phyloP scores from a whole-genome alignment of 2,797 vertebrate species.

The Smutsia gigantea region DNA sequence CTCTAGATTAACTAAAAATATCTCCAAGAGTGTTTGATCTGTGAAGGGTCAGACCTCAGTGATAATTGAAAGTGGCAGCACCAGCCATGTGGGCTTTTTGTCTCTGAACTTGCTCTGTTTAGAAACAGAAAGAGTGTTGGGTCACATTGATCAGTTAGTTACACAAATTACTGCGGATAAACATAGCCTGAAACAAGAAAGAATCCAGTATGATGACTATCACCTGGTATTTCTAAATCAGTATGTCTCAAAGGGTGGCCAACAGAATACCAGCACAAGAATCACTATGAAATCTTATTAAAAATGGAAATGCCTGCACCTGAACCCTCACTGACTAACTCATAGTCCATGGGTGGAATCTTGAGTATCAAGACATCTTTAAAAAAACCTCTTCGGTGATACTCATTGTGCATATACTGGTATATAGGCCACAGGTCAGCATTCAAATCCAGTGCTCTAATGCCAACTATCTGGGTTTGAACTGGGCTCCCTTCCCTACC shows the following conservation, averaged over 20 bases:
- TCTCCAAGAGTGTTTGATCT: slow-evolving; percentile 49
- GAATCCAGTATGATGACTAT: background rate
- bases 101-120: slow-evolving; percentile 50
- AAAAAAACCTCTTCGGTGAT: background rate
- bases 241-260: background rate
- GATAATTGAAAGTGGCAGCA: slow-evolving; percentile 65
- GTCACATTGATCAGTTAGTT: slow-evolving; percentile 67
- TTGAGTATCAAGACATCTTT: background rate
- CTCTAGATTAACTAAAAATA: slow-evolving; percentile 70
- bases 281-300: background rate
- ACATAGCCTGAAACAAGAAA: slow-evolving; percentile 54
- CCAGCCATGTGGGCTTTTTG: slow-evolving; percentile 44
- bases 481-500: background rate
- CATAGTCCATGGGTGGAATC: background rate
- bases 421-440: background rate
- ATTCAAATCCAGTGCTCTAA: background rate
- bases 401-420: background rate
- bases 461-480: background rate
- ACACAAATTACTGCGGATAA: slow-evolving; percentile 48
- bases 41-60: slow-evolving; percentile 34
- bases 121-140: slow-evolving; percentile 18
- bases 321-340: background rate
- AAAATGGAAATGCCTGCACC: background rate
- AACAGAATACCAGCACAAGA: background rate
- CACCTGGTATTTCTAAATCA: background rate